These are phyloP conservation scores for Eristalinus sepulchralis DNA, from an alignment of 2,888 invertebrate species.

Conservation along the genomic window DNA sequence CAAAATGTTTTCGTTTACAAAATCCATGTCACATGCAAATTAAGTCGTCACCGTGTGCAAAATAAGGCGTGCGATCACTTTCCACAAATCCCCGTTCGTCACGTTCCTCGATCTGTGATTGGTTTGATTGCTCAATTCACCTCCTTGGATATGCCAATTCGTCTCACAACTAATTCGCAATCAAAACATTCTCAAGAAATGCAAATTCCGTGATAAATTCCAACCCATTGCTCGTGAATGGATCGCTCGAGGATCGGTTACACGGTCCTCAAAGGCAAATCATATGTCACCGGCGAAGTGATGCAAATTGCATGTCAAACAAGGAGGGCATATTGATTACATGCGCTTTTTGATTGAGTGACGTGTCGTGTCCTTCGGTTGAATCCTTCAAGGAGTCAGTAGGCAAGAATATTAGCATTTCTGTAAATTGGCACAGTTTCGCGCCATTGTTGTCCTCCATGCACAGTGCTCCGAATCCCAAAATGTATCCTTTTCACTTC, in stretches of 20 bases:
- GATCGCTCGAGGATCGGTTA: slow-evolving; percentile 52
- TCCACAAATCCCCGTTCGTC: slow-evolving; percentile 50
- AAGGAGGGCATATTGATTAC: slow-evolving; percentile 60
- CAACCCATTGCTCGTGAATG: slow-evolving; percentile 46
- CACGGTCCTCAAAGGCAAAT: slow-evolving; percentile 43
- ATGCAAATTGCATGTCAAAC: slow-evolving; percentile 66
- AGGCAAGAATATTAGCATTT: slow-evolving; percentile 52
- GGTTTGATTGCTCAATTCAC: slow-evolving; percentile 53
- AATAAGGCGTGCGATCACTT: slow-evolving; percentile 9
- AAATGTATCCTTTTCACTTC: background rate
- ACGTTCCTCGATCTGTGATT: slow-evolving; percentile 42
- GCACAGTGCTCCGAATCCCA: background rate
- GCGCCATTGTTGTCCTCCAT: slow-evolving; percentile 30
- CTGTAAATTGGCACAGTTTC: slow-evolving; percentile 47
- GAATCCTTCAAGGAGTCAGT: slow-evolving; percentile 40
- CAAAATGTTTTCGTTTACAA: slow-evolving; percentile 28
- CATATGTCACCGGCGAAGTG: slow-evolving; percentile 40
- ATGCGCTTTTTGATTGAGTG: slow-evolving; percentile 54
- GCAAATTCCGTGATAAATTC: slow-evolving; percentile 56
- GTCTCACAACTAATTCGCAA: slow-evolving; percentile 36
- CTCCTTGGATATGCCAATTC: slow-evolving; percentile 17
- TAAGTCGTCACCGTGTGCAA: background rate
- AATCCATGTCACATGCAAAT: slow-evolving; percentile 21
- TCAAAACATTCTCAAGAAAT: slow-evolving; percentile 30
- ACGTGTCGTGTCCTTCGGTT: slow-evolving; percentile 46